Evolutionary conservation across 2,888 invertebrate genomes (phyloP), one percentile per base, ranked within the genome.

Genomic region (Orchesella flavescens): DNA sequence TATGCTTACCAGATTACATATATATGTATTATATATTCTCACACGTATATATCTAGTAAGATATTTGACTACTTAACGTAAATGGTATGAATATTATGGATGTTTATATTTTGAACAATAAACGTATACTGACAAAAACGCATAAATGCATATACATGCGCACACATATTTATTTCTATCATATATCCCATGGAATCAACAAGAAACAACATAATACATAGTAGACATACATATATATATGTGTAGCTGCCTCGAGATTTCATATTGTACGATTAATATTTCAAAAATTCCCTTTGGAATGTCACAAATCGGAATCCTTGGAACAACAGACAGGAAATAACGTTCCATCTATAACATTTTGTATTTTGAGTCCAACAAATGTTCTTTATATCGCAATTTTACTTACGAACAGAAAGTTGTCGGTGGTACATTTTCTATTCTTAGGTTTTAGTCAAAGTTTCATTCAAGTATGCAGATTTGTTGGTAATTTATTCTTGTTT

Each of bases 291-390:
- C 49, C n/a, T 49, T n/a, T 49, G 15, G 12, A 15, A 12, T 49
- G 15, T 49, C n/a, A 49, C 49, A 49, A 12, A 49, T 49, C 15
- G 49, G 15, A 49, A 49, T 49, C 13, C 23, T 59, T 46, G 46
- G 23, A 53, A 69, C 17, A 69, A 69, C 49, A 53, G 53, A 57
- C 71, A 71, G 71, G 71, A 71, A 55, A 57, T 71, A 23, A 17
- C 55, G n/a, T 55, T 55, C 57, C 57, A 55, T 23, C 49, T 53
- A 10, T n/a, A 55, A 57, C 55, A 71, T 71, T 71, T 71, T 71
- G 55, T 71, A 17, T n/a, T 57, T 71, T 57, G 17, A 55, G 55
- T 53, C n/a, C 49, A 10, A 34, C 34, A 7, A 34, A 34, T 34
- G 34, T 49, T 49, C 10, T 49, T 49, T 49, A n/a, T n/a, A 49